Base-by-base conservation (phyloP, 2,888 invertebrate species). In the Aphodius sticticus region DNA sequence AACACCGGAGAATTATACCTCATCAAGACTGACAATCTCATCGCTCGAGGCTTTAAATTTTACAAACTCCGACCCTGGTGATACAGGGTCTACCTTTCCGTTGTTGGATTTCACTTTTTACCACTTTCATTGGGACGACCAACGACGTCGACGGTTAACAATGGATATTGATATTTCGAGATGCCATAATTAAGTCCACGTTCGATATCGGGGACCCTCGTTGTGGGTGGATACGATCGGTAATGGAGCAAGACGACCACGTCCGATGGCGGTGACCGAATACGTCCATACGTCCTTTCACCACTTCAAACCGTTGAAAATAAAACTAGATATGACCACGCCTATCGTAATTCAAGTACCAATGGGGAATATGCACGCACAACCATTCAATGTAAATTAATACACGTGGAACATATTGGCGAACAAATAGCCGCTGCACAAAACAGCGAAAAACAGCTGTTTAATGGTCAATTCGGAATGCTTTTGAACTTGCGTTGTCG, bases 361-460 rank as follows among this genome's bases (percentile, higher is more conserved):
- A 80, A 80, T 80, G 80, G 75, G 77, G 76, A 77, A 75, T 79
- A 79, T 77, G 53, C 77, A 78, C 78, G 76, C 77, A 77, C 76
- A 76, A 71, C 77, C 77, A 80, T 80, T 80, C 80, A 80, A 80
- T 78, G 80, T 78, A 80, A 80, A 80, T 80, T 80, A 80, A 80
- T 78, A 80, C 80, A 72, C 70, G 70, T 15, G 35, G 70, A 72
- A 15, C 76, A 16, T 15, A 36, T 36, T 76, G 53, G 53, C 53
- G 53, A 53, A 53, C 53, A 53, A 15, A 16, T 76, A 6, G 37
- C 16, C 26, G 26, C 2, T 26, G 26, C 26, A 3, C 26, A 26
- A 26, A 26, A 26, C 26, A 26, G 26, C 26, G 26, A 26, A 26
- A 26, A 26, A 26, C 26, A 26, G 26, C 26, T 26, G 26, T 26